Base-by-base conservation (phyloP, 2,888 invertebrate species). In the Heliconius erato region DNA sequence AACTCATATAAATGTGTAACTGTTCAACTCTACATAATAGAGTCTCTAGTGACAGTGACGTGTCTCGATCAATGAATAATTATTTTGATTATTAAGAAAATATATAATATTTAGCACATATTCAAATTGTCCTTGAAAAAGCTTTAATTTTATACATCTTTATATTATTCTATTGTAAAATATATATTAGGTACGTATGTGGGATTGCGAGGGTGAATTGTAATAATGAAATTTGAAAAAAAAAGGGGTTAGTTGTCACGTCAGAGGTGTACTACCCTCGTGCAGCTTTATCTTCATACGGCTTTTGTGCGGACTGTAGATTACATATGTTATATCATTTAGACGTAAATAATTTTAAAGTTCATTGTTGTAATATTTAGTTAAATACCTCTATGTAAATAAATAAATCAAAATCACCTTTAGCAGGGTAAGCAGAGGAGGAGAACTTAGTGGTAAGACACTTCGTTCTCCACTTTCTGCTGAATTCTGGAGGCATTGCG, bases 221-320 rank as follows among this genome's bases (percentile, higher is more conserved):
- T 54, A 23, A 67, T 67, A 63, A 67, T n/a, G 65, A 49, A 54
- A 59, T 40, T 32, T 19, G 9, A 82, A 79, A 72, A 40, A 72
- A 40, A 44, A 28, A 74, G 63, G 79, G 82, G 82, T 82, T 68
- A 59, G 35, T 28, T 79, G 82, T 74, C 74, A 74, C 40, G 79
- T 63, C 44, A 19, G 19, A 44, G 71, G 32, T 59, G 23, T 19
- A 72, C n/a, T 44, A 49, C 72, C 26, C 26, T 16, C 32, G 74
- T 67, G 74, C 67, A 35, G 79, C 49, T 79, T 49, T 72, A 72
- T 65, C 23, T 19, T 23, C 49, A 26, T 71, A 44, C 11, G 40
- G 35, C 28, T 35, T 72, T 78, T 80, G 67, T 74, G 65, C 63
- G n/a, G 49, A 23, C 23, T 63, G 9, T 11, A 63, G 23, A n/a